Evolutionary conservation across 1,140 invertebrate genomes (phyloP), one percentile per base, ranked within the genome.

Genomic region (Ceratitis capitata): DNA sequence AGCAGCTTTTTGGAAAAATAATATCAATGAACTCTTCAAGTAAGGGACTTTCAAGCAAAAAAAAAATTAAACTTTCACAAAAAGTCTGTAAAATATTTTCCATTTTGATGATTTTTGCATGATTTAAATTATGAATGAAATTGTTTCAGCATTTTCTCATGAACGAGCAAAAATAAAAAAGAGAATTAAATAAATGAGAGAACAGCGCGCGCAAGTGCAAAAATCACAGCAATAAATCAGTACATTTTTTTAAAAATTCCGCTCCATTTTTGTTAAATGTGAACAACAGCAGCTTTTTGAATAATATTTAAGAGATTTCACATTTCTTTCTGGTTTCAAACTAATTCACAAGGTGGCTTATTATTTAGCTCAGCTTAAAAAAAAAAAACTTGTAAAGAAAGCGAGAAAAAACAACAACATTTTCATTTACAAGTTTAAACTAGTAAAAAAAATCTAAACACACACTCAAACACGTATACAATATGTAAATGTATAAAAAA

Each of bases 191-290:
- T 58, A 85, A 69, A 85, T 85, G 78, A 85, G 78, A 85, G 85
- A 85, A 83, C 78, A 85, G 82, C 53, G 78, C 78, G 56, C 69
- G 49, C 45, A 23, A 82, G 85, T 85, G 85, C 47, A 74, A 82
- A 86, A 84, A 86, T 86, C 85, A 86, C 85, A 86, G 85, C 51
- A 84, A 84, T 84, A 84, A 86, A 86, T 86, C 85, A 86, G 85
- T 86, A 84, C 85, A 86, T 86, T 84, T 86, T 78, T 47, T 74
- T 4, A 29, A 83, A 51, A 83, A 86, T 86, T 86, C 64, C 85
- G 58, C 85, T 86, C 82, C 82, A 86, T 69, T 74, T 84, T 86
- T 78, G 78, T 83, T n/a, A n/a, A 56, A 56, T 23, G 51, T 58
- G 47, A 32, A 69, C 29, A 26, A 29, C 42, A 49, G 61, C 42